A percentile compares a stretch with the other conserved stretches of the same genome.
These are phyloP conservation scores for Macroramphosus scolopax DNA, from an alignment of 2,797 vertebrate genomes.

Conservation along the genomic window DNA sequence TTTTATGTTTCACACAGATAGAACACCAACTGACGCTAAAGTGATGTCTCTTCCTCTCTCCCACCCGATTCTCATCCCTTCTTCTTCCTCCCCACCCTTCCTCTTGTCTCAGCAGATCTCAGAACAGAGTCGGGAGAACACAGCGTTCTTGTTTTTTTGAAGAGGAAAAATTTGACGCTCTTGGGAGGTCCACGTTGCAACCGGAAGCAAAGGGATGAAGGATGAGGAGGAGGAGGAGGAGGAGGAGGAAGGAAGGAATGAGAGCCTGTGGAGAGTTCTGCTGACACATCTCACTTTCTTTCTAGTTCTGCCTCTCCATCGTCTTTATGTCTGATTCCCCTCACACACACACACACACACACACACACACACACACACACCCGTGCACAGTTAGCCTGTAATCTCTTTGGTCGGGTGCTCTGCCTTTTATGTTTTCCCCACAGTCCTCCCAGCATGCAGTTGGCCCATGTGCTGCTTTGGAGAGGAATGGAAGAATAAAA, in stretches of 20 bases:
- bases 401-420: conserved; percentile 39
- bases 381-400: conserved; percentile 30
- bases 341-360: conserved; percentile 18
- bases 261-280: conserved; percentile 25
- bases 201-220: conserved; percentile 1
- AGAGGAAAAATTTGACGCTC: conserved; percentile 36
- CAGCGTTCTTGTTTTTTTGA: conserved; percentile 25
- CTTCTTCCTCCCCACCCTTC: conserved; percentile 27
- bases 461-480: conserved; percentile 21
- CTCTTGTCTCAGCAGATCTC: conserved; percentile 47
- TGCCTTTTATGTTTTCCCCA: conserved; percentile 55
- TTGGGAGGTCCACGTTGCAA: conserved; percentile 28
- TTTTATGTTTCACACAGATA: conserved; percentile 9
- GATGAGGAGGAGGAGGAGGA: conserved; percentile 17
- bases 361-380: conserved; percentile 27
- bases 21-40: conserved; percentile 42
- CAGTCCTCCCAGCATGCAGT: conserved; percentile 34
- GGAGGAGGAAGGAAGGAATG: neutral
- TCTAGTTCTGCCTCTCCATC: conserved; percentile 19
- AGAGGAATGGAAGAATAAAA: conserved; percentile 31
- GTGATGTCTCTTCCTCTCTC: conserved; percentile 5
- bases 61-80: conserved; percentile 11
- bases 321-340: conserved; percentile 32
- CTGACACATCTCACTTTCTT: conserved; percentile 9
- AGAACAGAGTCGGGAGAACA: conserved; percentile 22